These are phyloP conservation scores for Apis florea DNA, from an alignment of 1,140 invertebrate species.

Conservation along the genomic window DNA sequence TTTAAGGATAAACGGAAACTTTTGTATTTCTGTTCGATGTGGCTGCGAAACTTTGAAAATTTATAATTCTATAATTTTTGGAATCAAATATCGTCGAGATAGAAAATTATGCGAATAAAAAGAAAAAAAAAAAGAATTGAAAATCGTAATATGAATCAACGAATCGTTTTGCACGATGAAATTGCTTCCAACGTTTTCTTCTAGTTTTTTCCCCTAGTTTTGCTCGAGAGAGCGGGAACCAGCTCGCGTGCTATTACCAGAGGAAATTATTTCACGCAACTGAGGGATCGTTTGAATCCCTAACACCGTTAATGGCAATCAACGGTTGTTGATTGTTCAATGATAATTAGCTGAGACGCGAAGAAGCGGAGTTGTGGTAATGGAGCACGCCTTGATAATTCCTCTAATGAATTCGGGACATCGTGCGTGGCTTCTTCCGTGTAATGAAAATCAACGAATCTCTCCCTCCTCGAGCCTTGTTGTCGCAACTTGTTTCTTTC, in stretches of 20 bases:
- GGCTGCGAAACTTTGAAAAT: too few species aligned
- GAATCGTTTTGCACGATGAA: background rate
- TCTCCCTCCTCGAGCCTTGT: background rate
- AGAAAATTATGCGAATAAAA: too few species aligned
- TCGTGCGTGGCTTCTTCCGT: constrained; percentile 41
- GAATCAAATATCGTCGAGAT: too few species aligned
- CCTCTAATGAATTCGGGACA: constrained; percentile 64
- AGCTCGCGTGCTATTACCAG: background rate
- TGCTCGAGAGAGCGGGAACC: background rate
- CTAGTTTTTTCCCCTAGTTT: background rate
- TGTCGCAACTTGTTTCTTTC: background rate
- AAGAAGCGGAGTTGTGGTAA: constrained; percentile 40
- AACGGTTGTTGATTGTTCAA: constrained; percentile 67
- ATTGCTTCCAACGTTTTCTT: background rate
- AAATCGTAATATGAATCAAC: too few species aligned
- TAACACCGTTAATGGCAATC: constrained; percentile 61
- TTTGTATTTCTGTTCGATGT: too few species aligned
- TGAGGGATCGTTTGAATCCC: constrained; percentile 25
- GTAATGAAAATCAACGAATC: constrained; percentile 24
- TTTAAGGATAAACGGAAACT: too few species aligned
- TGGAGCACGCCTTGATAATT: constrained; percentile 65
- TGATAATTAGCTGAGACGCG: constrained; percentile 58
- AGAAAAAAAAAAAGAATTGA: too few species aligned
- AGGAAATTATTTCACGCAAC: constrained; percentile 47
- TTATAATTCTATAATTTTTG: too few species aligned